A percentile compares a stretch with the other conserved stretches of the same genome.
phyloP scores from a whole-genome alignment of 1,140 invertebrate species.

The Heterodera carotae region DNA sequence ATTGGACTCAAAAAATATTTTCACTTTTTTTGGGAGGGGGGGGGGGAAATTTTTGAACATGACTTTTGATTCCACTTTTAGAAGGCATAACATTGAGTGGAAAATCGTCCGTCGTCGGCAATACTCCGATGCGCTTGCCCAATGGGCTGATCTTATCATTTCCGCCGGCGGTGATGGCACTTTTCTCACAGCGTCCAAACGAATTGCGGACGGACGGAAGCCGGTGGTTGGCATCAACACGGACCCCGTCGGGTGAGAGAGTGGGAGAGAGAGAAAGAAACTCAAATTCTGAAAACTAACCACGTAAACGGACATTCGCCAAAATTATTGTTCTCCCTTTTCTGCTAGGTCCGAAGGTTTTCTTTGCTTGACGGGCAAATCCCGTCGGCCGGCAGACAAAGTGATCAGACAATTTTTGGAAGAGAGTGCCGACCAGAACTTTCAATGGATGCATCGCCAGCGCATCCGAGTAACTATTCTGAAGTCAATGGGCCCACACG shows the following conservation, averaged over 20 bases:
- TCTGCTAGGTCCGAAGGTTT: constrained; percentile 88
- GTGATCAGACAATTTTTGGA: constrained; percentile 73
- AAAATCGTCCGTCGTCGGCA: constrained; percentile 50
- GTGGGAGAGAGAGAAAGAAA: too few species aligned
- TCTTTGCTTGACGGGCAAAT: constrained; percentile 82
- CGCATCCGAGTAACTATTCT: constrained; percentile 82
- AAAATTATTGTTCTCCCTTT: too few species aligned
- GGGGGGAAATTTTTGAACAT: too few species aligned
- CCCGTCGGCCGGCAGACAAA: constrained; percentile 73
- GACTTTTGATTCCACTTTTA: constrained; percentile 26
- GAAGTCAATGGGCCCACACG: constrained; percentile 21
- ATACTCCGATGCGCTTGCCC: constrained; percentile 72
- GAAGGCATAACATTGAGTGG: constrained; percentile 56
- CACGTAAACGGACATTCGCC: too few species aligned
- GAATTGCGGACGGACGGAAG: constrained; percentile 76
- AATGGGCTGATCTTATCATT: constrained; percentile 90
- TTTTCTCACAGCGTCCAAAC: constrained; percentile 87
- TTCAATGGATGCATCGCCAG: constrained; percentile 78
- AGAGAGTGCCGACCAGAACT: constrained; percentile 11
- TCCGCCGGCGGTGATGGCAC: constrained; percentile 97
- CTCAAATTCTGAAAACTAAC: too few species aligned
- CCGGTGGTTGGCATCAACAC: constrained; percentile 96
- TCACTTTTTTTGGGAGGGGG: constrained; percentile 25
- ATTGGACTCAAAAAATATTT: too few species aligned
- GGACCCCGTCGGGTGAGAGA: constrained; percentile 79